These are phyloP conservation scores for Leucozona laternaria DNA, from an alignment of 2,888 invertebrate species.

Conservation along the genomic window DNA sequence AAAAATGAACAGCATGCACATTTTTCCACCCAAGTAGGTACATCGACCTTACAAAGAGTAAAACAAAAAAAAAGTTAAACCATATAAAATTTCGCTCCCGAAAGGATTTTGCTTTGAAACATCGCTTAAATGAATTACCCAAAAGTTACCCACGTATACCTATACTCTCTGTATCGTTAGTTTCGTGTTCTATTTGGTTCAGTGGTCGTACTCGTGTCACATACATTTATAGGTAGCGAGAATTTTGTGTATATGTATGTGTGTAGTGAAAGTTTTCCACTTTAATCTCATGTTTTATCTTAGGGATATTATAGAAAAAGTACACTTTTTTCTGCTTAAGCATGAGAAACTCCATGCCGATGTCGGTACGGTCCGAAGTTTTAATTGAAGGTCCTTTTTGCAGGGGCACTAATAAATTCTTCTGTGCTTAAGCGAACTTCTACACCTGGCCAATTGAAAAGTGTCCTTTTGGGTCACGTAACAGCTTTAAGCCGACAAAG, in stretches of 20 bases:
- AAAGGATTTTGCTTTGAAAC: slow-evolving; percentile 48
- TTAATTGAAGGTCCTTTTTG: slow-evolving; percentile 65
- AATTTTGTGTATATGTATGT: not conserved
- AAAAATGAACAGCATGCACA: slow-evolving; percentile 43
- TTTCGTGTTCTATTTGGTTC: slow-evolving; percentile 15
- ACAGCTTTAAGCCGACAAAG: slow-evolving; percentile 52
- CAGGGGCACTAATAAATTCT: slow-evolving; percentile 29
- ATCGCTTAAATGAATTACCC: slow-evolving; percentile 67
- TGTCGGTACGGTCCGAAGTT: slow-evolving; percentile 9
- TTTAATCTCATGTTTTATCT: slow-evolving; percentile 48
- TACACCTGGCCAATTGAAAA: slow-evolving; percentile 51
- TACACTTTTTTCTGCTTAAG: slow-evolving; percentile 21
- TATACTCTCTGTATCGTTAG: slow-evolving; percentile 41
- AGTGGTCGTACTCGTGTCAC: slow-evolving; percentile 5
- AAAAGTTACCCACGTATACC: slow-evolving; percentile 33
- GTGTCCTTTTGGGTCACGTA: slow-evolving; percentile 63
- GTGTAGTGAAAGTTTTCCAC: slow-evolving; percentile 50
- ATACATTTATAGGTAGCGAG: not conserved
- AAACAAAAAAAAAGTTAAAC: not conserved
- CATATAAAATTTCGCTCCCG: not conserved
- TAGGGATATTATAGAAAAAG: slow-evolving; percentile 10
- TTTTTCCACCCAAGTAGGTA: not conserved
- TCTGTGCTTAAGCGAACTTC: slow-evolving; percentile 43
- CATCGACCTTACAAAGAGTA: slow-evolving; percentile 11
- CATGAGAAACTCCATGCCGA: slow-evolving; percentile 6